Evolutionary conservation across 2,888 invertebrate genomes (phyloP).

Genomic region (Eristalis tenax): DNA sequence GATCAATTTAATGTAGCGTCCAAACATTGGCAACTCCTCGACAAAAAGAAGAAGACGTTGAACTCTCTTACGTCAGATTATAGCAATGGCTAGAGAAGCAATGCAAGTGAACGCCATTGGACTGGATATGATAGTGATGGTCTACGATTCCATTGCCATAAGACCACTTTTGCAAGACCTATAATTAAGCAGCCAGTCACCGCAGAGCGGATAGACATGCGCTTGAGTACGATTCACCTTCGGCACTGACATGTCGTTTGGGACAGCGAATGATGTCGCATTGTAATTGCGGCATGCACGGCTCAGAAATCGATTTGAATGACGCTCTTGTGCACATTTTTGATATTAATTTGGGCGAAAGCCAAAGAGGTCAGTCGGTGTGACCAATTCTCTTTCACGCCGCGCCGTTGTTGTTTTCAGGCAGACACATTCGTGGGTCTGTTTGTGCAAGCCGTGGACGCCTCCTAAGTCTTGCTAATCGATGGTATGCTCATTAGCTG

Average conservation of each 20-base stretch:
- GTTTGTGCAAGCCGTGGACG: background rate
- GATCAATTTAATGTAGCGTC: slow-evolving; percentile 1
- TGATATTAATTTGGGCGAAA: slow-evolving; percentile 42
- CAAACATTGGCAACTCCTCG: slow-evolving; percentile 4
- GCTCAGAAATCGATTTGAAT: slow-evolving; percentile 47
- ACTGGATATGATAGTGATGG: slow-evolving; percentile 13
- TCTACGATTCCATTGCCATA: slow-evolving; percentile 26
- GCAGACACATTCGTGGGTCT: background rate
- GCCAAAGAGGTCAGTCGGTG: slow-evolving; percentile 45
- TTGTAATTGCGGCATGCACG: slow-evolving; percentile 15
- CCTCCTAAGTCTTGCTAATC: background rate
- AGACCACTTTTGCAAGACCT: slow-evolving; percentile 27
- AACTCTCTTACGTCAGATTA: slow-evolving; percentile 28
- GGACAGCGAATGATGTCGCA: slow-evolving; percentile 12
- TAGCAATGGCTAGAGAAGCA: background rate
- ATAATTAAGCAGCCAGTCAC: slow-evolving; percentile 30
- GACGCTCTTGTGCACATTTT: slow-evolving; percentile 38
- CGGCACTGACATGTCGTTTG: slow-evolving; percentile 32
- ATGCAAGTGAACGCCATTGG: slow-evolving; percentile 28
- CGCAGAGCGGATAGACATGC: slow-evolving; percentile 1
- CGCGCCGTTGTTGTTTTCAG: background rate
- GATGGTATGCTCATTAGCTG: background rate
- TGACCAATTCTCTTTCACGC: slow-evolving; percentile 8
- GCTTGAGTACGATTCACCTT: slow-evolving; percentile 26
- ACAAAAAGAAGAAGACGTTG: slow-evolving; percentile 1